These are phyloP conservation scores for Augiades crinisus DNA, from an alignment of 2,888 invertebrate genomes.

Conservation along the genomic window DNA sequence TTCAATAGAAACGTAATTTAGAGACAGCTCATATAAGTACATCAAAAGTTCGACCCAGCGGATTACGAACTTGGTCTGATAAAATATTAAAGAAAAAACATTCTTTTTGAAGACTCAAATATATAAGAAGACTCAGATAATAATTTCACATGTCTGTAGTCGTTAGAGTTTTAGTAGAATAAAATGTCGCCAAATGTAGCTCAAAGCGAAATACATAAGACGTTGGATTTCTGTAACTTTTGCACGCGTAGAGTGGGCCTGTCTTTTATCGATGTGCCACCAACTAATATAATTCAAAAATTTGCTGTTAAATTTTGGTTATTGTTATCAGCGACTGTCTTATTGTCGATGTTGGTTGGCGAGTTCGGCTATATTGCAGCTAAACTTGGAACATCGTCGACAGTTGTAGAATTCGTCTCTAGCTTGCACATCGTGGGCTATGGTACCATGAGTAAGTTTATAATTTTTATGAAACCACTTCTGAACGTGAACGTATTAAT, in stretches of 20 bases:
- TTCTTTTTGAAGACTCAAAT: constrained; percentile 1
- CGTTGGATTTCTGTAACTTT: constrained; percentile 49
- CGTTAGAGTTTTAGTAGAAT: neutral
- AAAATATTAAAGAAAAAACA: constrained; percentile 1
- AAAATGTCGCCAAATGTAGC: constrained; percentile 30
- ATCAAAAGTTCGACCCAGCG: too few relatives aligned
- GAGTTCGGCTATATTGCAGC: constrained; percentile 49
- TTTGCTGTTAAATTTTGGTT: constrained; percentile 37
- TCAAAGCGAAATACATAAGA: constrained; percentile 47
- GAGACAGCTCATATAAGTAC: too few relatives aligned
- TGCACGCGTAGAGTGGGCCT: constrained; percentile 50
- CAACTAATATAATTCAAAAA: constrained; percentile 37
- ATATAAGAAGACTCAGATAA: too few relatives aligned
- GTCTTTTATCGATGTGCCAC: constrained; percentile 48
- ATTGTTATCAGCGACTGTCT: constrained; percentile 39
- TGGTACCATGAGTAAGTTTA: constrained; percentile 58
- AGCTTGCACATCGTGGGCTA: constrained; percentile 62
- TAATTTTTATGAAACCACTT: too few relatives aligned
- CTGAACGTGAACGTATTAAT: too few relatives aligned
- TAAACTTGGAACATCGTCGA: constrained; percentile 43
- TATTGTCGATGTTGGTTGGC: constrained; percentile 47
- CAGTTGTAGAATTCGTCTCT: constrained; percentile 53
- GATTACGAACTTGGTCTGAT: too few relatives aligned
- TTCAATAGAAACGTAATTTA: too few relatives aligned
- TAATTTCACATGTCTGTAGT: too few relatives aligned